Conservation (phyloP, 2,113 vertebrate species). For the Fulmarus glacialis region DNA sequence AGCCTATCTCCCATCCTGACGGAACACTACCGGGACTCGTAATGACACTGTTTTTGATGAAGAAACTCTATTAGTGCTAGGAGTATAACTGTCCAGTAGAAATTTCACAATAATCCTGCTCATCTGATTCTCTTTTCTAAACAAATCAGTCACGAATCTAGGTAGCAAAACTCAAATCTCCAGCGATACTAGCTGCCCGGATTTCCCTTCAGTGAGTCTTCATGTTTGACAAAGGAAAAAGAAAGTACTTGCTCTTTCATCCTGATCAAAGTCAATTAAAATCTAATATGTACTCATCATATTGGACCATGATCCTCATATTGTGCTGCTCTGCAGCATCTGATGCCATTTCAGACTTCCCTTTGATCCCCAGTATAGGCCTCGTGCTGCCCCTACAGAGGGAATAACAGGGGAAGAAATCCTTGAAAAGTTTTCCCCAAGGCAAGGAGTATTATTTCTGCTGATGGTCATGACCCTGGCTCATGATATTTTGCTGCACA, state of each 20-base stretch:
- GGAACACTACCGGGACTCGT: neutral
- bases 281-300: neutral
- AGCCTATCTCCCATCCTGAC: neutral
- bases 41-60: neutral
- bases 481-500: neutral
- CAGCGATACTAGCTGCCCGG: neutral
- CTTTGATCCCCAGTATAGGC: neutral
- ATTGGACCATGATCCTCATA: neutral
- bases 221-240: neutral
- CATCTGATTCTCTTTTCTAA: neutral
- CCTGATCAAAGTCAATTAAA: neutral
- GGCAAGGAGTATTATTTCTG: conserved; percentile 2
- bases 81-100: neutral
- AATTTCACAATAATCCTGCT: neutral
- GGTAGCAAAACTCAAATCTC: neutral
- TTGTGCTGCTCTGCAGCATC: neutral
- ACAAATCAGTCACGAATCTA: neutral
- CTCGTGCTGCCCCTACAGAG: neutral
- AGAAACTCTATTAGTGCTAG: neutral
- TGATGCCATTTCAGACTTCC: neutral
- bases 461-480: neutral
- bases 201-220: neutral
- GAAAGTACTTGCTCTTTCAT: neutral
- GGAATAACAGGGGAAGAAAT: neutral
- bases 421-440: neutral